These are phyloP conservation scores for Eublepharis macularius DNA, from an alignment of 2,113 vertebrate genomes.

Conservation along the genomic window DNA sequence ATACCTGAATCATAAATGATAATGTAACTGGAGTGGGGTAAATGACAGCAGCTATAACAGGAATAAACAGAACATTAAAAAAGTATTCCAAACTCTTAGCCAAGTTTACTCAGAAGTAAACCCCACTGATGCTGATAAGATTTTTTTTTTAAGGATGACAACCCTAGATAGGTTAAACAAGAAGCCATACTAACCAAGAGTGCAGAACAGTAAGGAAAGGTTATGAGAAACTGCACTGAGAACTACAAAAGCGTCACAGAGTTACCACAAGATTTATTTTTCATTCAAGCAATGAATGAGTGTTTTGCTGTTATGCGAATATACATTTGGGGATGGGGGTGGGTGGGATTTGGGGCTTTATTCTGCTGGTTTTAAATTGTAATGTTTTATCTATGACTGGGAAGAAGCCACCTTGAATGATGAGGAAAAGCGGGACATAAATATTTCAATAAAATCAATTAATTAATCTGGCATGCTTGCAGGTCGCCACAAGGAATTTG, in stretches of 20 bases:
- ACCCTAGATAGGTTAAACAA: neutral
- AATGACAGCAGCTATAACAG: accelerated
- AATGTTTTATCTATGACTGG: too few relatives aligned
- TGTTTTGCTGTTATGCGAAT: neutral
- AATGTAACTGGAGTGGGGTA: neutral
- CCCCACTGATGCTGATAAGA: neutral
- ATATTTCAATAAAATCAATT: too few relatives aligned
- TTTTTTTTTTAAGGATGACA: neutral
- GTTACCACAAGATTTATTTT: neutral
- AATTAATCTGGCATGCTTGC: neutral
- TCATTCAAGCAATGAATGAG: neutral
- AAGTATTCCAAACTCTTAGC: neutral
- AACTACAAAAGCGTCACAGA: neutral
- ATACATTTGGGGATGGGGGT: too few relatives aligned
- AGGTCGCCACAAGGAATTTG: too few relatives aligned
- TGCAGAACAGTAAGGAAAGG: neutral
- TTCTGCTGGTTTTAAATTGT: too few relatives aligned
- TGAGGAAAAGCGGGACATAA: too few relatives aligned
- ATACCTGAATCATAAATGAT: neutral
- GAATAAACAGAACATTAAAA: neutral
- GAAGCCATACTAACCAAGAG: neutral
- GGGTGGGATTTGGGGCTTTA: too few relatives aligned
- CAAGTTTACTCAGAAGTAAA: neutral
- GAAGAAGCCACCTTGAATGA: too few relatives aligned
- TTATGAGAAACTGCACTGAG: neutral